A percentile compares a stretch with the other conserved stretches of the same genome.
Evolutionary conservation across 2,113 vertebrate species (phyloP).

Genomic region (Acrocephalus kingi): DNA sequence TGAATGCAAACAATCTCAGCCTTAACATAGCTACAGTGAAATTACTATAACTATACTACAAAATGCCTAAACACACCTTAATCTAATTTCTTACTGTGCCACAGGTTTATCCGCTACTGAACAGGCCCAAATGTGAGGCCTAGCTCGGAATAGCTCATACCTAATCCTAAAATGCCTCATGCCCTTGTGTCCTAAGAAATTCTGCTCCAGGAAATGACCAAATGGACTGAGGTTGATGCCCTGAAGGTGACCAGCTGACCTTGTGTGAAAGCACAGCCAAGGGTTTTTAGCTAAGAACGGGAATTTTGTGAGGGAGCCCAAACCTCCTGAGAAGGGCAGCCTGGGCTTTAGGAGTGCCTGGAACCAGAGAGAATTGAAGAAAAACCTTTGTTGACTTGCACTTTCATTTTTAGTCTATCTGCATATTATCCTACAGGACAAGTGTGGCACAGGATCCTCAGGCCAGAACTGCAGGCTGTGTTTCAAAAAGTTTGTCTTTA

Average conservation of each 20-base stretch:
- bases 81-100: too few relatives aligned
- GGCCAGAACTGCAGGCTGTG: background rate
- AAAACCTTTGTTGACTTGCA: background rate
- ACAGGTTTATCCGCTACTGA: too few relatives aligned
- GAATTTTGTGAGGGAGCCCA: background rate
- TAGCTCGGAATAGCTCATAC: too few relatives aligned
- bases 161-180: too few relatives aligned
- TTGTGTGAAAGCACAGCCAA: background rate
- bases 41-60: too few relatives aligned
- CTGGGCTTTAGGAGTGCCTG: background rate
- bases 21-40: too few relatives aligned
- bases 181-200: too few relatives aligned
- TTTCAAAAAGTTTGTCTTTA: background rate
- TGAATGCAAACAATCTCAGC: too few relatives aligned
- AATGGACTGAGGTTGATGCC: background rate
- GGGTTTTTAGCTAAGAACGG: background rate
- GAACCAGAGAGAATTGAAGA: background rate
- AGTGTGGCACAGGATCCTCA: accelerated
- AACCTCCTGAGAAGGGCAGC: background rate
- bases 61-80: too few relatives aligned
- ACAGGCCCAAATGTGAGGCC: too few relatives aligned
- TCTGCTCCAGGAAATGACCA: too few relatives aligned
- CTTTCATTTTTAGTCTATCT: background rate
- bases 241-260: background rate
- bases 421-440: background rate